phyloP scores from a whole-genome alignment of 2,113 vertebrate genomes.

The Ursus arctos region DNA sequence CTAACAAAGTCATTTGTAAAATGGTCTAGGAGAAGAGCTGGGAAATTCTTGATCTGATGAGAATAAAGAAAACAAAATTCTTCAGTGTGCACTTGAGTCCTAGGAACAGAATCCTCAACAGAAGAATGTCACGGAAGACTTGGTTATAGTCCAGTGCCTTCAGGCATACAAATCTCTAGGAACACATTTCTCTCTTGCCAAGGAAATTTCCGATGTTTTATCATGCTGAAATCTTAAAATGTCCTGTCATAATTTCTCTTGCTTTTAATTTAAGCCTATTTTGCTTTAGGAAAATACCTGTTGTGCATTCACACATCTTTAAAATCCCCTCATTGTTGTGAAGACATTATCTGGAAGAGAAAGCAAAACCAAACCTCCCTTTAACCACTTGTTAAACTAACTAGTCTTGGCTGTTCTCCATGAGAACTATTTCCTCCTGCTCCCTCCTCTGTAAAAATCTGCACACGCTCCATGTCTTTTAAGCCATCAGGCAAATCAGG shows the following conservation, averaged over 20 bases:
- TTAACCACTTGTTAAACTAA: not conserved
- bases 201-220: not conserved
- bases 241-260: not conserved
- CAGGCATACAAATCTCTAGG: not conserved
- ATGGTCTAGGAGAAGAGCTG: not conserved
- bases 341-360: not conserved
- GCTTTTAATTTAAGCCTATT: not conserved
- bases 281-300: not conserved
- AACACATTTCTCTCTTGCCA: not conserved
- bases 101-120: not conserved
- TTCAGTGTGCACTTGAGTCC: not conserved
- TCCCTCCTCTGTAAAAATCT: not conserved
- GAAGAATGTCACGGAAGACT: not conserved
- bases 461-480: not conserved
- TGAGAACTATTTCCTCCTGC: not conserved
- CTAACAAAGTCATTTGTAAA: not conserved
- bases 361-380: not conserved
- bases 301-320: not conserved
- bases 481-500: not conserved
- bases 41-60: not conserved
- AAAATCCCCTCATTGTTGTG: not conserved
- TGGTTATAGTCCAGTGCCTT: not conserved
- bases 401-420: not conserved
- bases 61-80: not conserved
- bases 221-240: not conserved